A percentile compares a stretch with the other conserved stretches of the same genome.
Evolutionary conservation across 2,797 vertebrate genomes (phyloP).

Genomic region (Lagodon rhomboides): DNA sequence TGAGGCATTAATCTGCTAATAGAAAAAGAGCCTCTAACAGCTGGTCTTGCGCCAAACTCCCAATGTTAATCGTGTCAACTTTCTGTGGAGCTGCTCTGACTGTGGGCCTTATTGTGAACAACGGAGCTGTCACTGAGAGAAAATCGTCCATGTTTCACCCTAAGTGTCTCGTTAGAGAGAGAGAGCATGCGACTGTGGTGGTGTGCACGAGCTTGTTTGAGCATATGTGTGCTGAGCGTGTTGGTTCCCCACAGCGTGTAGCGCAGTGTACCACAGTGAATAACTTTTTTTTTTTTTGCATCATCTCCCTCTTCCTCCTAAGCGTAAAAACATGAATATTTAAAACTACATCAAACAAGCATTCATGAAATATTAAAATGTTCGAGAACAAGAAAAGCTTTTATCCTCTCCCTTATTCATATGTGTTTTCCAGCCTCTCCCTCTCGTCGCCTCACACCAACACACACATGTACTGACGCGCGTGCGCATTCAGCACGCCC

Average conservation of each 20-base stretch:
- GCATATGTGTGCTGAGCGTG: slow-evolving; percentile 33
- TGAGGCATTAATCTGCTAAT: slow-evolving; percentile 74
- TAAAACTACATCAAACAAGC: slow-evolving; percentile 85
- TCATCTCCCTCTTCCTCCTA: slow-evolving; percentile 79
- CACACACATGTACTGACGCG: slow-evolving; percentile 20
- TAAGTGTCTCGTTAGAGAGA: slow-evolving; percentile 65
- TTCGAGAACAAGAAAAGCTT: slow-evolving; percentile 82
- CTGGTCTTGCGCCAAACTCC: slow-evolving; percentile 66
- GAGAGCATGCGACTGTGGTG: slow-evolving; percentile 25
- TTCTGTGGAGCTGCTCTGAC: slow-evolving; percentile 65
- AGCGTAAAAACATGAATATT: slow-evolving; percentile 86
- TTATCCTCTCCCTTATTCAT: slow-evolving; percentile 74
- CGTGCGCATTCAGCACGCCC: slow-evolving; percentile 39
- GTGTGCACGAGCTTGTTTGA: slow-evolving; percentile 45
- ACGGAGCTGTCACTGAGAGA: slow-evolving; percentile 60
- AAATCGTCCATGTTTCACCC: slow-evolving; percentile 64
- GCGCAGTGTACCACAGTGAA: slow-evolving; percentile 55
- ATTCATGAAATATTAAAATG: slow-evolving; percentile 86
- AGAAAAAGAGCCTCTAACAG: slow-evolving; percentile 69
- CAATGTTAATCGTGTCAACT: slow-evolving; percentile 75
- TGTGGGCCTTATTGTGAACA: slow-evolving; percentile 65
- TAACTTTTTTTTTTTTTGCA: slow-evolving; percentile 70
- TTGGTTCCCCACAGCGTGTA: slow-evolving; percentile 49
- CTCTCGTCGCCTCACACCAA: slow-evolving; percentile 13
- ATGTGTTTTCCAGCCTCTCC: slow-evolving; percentile 62